A percentile compares a stretch with the other conserved stretches of the same genome.
phyloP scores from a whole-genome alignment of 2,113 vertebrate genomes.

The Tragelaphus imberbis region DNA sequence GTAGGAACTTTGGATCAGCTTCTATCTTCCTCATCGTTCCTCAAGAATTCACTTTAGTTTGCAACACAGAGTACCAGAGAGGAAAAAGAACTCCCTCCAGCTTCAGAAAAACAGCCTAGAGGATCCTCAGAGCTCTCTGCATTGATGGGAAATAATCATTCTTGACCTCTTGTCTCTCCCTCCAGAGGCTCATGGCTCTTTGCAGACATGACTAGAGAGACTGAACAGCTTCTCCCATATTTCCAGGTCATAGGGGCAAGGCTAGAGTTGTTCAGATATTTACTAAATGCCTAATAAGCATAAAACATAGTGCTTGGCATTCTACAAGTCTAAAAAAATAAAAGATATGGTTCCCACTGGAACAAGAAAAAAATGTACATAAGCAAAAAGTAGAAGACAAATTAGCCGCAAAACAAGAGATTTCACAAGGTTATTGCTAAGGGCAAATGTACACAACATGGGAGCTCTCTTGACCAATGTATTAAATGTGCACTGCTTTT shows the following conservation, averaged over 20 bases:
- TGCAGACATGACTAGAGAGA: constrained; percentile 41
- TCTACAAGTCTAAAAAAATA: not conserved
- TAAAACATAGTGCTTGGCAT: not conserved
- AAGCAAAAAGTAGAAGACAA: not conserved
- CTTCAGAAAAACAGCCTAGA: not conserved
- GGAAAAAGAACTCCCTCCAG: not conserved
- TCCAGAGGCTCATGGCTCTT: constrained; percentile 23
- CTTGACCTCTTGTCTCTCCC: constrained; percentile 22
- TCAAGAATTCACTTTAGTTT: not conserved
- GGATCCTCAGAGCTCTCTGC: not conserved
- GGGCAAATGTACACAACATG: not conserved
- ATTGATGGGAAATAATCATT: constrained; percentile 29
- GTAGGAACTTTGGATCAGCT: not conserved
- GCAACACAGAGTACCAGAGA: not conserved
- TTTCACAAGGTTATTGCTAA: not conserved
- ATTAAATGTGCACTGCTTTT: not conserved
- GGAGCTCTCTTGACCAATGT: not conserved
- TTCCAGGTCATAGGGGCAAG: constrained; percentile 45
- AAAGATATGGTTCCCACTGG: not conserved
- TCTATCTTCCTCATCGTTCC: not conserved
- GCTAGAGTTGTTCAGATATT: constrained; percentile 35
- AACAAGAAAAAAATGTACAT: not conserved
- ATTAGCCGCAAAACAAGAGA: not conserved
- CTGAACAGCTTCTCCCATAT: constrained; percentile 25
- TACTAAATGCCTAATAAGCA: constrained; percentile 36